Percentiles rank a stretch among this genome's conserved stretches.
Conservation (phyloP, 2,888 invertebrate genomes). For the Apoderus coryli region DNA sequence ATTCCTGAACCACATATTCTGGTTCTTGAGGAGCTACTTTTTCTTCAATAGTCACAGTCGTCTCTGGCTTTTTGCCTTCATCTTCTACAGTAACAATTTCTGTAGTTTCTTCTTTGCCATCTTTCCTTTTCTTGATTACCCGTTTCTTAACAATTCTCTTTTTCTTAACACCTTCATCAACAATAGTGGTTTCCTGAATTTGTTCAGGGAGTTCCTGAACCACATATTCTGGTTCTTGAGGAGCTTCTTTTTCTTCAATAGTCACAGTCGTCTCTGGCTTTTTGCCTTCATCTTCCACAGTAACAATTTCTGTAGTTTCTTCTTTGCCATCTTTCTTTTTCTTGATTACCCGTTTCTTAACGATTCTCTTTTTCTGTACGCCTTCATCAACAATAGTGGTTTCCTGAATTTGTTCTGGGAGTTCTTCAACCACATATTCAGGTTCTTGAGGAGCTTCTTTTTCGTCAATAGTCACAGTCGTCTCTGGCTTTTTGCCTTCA, state of each 20-base stretch:
- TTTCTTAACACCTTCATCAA: conserved; percentile 20
- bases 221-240: conserved; percentile 20
- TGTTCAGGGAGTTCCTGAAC: conserved; percentile 20
- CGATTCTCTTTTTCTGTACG: conserved; percentile 19
- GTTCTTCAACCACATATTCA: conserved; percentile 17
- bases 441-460: conserved; percentile 18
- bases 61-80: conserved; percentile 24
- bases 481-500: conserved; percentile 15
- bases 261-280: conserved; percentile 31
- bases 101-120: conserved; percentile 26
- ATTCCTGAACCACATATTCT: conserved; percentile 25
- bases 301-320: conserved; percentile 29
- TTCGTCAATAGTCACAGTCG: conserved; percentile 9
- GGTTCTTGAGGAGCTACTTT: conserved; percentile 20
- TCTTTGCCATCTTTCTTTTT: conserved; percentile 30
- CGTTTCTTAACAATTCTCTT: conserved; percentile 24
- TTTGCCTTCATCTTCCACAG: conserved; percentile 33
- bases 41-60: conserved; percentile 22
- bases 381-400: conserved; percentile 22
- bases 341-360: conserved; percentile 30
- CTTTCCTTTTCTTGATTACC: conserved; percentile 33
- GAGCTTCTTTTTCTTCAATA: conserved; percentile 23
- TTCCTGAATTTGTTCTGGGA: conserved; percentile 19
- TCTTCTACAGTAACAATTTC: conserved; percentile 23
- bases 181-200: conserved; percentile 18